Percentiles rank a stretch among this genome's conserved stretches.
Conservation (phyloP, 2,113 vertebrate genomes). For the Aptenodytes forsteri region DNA sequence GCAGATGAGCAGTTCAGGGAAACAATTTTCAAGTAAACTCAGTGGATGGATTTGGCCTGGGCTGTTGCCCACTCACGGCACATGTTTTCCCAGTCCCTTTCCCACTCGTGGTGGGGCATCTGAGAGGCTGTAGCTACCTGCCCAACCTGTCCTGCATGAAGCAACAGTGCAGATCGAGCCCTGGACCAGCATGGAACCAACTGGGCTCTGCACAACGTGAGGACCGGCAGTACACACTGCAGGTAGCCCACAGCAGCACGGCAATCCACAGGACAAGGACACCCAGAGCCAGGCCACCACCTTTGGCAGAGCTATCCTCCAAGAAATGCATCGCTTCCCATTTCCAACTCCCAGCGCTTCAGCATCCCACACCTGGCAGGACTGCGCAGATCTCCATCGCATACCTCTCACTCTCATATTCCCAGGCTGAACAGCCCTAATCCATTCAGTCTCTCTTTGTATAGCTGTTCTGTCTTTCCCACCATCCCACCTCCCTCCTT, state of each 20-base stretch:
- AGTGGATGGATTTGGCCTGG: neutral
- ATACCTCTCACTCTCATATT: neutral
- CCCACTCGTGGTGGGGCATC: neutral
- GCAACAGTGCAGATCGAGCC: neutral
- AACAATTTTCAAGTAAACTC: neutral
- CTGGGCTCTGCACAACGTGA: neutral
- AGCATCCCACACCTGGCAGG: accelerated
- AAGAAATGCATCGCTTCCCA: neutral
- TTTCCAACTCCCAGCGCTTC: neutral
- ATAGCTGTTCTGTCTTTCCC: neutral
- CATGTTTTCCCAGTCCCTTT: neutral
- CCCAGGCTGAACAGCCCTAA: neutral
- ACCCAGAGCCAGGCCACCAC: neutral
- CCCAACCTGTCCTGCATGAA: neutral
- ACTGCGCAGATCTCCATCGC: neutral
- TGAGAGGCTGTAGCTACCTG: neutral
- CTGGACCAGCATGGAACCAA: neutral
- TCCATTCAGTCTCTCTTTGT: accelerated
- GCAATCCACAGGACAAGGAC: neutral
- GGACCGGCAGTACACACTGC: neutral
- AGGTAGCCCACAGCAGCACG: neutral
- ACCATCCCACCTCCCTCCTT: neutral
- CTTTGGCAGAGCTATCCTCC: neutral
- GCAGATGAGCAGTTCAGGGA: neutral
- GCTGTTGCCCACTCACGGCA: neutral